Evolutionary conservation across 1,140 invertebrate species (phyloP).

Genomic region (Vanessa tameamea): DNA sequence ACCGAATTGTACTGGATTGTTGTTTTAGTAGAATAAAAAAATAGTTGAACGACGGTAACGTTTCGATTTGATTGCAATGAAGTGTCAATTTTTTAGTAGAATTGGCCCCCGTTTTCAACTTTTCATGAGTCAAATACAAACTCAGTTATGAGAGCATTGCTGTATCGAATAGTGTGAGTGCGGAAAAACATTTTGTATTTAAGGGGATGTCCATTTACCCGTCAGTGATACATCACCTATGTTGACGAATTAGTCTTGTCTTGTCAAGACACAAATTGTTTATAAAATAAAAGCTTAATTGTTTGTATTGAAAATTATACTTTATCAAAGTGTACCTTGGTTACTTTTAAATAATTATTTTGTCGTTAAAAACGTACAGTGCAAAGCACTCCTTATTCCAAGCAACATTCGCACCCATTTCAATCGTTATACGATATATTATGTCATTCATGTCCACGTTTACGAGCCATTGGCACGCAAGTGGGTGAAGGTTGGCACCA

Average conservation of each 20-base stretch:
- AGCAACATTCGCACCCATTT: neutral
- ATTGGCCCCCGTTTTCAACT: no score
- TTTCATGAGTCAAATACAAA: no score
- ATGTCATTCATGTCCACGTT: conserved; percentile 23
- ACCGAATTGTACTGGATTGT: no score
- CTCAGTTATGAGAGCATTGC: no score
- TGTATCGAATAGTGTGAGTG: no score
- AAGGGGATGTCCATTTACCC: neutral
- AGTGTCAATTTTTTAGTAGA: no score
- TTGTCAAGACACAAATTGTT: no score
- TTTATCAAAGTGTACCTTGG: neutral
- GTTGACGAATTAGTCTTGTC: no score
- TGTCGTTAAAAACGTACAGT: neutral
- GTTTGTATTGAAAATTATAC: neutral
- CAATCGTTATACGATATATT: conserved; percentile 16
- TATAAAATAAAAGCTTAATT: neutral
- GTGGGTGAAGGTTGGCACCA: conserved; percentile 29
- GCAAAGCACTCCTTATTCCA: neutral
- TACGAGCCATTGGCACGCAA: conserved; percentile 27
- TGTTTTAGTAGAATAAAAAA: no score
- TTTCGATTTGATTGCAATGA: no score
- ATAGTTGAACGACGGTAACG: no score
- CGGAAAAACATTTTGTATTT: no score
- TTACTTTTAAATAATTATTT: neutral
- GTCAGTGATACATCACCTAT: neutral